Conservation (phyloP, 2,113 vertebrate species). For the Galbula dea region DNA sequence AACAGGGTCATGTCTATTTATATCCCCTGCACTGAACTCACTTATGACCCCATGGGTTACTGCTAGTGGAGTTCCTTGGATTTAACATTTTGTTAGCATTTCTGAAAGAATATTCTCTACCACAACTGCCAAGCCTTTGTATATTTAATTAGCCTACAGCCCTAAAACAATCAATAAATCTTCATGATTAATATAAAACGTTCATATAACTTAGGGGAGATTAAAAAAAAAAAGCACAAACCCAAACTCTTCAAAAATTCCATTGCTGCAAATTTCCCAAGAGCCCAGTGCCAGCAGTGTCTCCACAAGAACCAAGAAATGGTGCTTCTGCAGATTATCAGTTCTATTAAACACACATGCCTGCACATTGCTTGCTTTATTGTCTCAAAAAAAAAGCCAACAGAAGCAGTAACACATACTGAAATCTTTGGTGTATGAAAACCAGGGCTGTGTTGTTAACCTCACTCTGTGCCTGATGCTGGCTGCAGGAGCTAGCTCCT, state of each 20-base stretch:
- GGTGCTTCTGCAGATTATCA: constrained; percentile 55
- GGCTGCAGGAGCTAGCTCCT: neutral
- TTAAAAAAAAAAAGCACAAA: neutral
- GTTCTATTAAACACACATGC: constrained; percentile 55
- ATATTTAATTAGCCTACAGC: constrained; percentile 62
- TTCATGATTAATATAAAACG: constrained; percentile 59
- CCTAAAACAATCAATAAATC: constrained; percentile 66
- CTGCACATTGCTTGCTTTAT: constrained; percentile 21
- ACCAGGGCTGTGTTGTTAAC: neutral
- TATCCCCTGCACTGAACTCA: constrained; percentile 48
- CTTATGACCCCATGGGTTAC: neutral
- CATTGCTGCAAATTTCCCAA: constrained; percentile 23
- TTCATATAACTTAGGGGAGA: constrained; percentile 22
- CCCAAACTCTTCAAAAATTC: neutral
- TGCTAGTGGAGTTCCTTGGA: constrained; percentile 36
- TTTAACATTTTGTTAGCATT: constrained; percentile 60
- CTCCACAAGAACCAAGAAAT: constrained; percentile 29
- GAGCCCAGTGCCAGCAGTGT: constrained; percentile 21
- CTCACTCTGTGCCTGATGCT: neutral
- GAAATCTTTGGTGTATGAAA: neutral
- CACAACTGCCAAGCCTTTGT: constrained; percentile 70
- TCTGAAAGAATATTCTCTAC: constrained; percentile 59
- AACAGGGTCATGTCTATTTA: constrained; percentile 41
- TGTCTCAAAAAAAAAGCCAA: constrained; percentile 49
- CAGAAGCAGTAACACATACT: constrained; percentile 8